Evolutionary conservation across 2,888 invertebrate species (phyloP), one percentile per base, ranked within the genome.

Genomic region (Lymantria monacha): DNA sequence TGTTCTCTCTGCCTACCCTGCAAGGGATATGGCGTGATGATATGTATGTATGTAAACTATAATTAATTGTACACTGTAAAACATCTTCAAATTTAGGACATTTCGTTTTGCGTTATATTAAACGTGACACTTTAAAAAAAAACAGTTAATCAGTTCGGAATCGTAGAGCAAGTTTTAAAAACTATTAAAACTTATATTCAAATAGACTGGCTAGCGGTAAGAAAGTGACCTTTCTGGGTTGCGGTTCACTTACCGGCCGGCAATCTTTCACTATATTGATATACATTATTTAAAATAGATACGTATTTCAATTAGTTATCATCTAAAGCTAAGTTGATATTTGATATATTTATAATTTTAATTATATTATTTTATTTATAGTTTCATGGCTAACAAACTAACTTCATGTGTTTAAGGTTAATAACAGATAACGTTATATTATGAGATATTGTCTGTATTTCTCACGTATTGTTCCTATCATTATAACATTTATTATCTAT

Each of bases 141-240:
- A 22, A 22, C 22, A 22, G 22, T 22, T 22, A 5, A 22, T 22
- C 22, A n/a, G n/a, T n/a, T 22, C 8, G 7, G 36, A 36, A 36
- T 9, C 36, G 11, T 40, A 8, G n/a, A 40, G 13, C 12, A 40
- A 40, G 40, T 40, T 40, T n/a, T 40, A 36, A 36, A 36, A 36
- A 5, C 8, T 2, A 36, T 36, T 36, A 36, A 36, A 5, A 36
- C 7, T 36, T 36, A 22, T 22, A 5, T 22, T 22, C 22, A 2
- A 3, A 3, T 22, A 22, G 22, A 22, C 22, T 3, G 22, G 22
- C 22, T 22, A 22, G 51, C 42, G 42, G 42, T 55, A 63, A 59
- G 75, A 74, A 70, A 71, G 72, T 66, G 72, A 76, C 79, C 75
- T 79, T 79, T 75, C 66, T 79, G 69, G 81, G 81, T 74, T 75